phyloP scores from a whole-genome alignment of 37 sponge, comb jelly and placozoan species.

The Mnemiopsis leidyi region DNA sequence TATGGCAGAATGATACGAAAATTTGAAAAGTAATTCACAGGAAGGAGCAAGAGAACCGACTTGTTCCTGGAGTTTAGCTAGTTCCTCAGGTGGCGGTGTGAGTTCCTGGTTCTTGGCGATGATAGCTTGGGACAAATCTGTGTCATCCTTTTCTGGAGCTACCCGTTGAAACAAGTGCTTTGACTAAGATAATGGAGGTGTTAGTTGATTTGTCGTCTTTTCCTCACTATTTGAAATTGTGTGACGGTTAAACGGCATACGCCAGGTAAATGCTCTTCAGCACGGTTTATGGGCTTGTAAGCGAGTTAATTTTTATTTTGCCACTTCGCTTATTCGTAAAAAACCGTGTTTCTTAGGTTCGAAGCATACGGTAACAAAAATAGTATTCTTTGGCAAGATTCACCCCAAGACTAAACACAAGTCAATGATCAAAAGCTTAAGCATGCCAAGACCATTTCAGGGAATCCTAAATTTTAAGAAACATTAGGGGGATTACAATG shows the following conservation, averaged over 20 bases:
- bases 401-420: neutral
- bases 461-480: too few species aligned
- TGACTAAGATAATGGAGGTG: neutral
- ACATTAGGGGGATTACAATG: too few species aligned
- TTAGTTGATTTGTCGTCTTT: too few species aligned
- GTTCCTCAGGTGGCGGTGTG: conserved; percentile 48
- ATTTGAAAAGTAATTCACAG: too few species aligned
- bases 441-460: neutral
- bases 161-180: conserved; percentile 64
- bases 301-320: too few species aligned
- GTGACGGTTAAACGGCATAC: too few species aligned
- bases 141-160: conserved; percentile 38
- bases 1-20: too few species aligned
- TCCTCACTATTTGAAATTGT: too few species aligned
- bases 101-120: conserved; percentile 15
- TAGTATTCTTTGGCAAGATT: conserved; percentile 40
- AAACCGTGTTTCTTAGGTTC: too few species aligned
- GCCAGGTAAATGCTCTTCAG: too few species aligned
- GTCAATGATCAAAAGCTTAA: neutral
- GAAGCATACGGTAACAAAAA: neutral
- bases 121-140: conserved; percentile 49
- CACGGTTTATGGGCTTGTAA: too few species aligned
- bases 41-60: neutral
- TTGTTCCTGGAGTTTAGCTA: conserved; percentile 54
- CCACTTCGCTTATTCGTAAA: too few species aligned